phyloP scores from a whole-genome alignment of 2,113 vertebrate genomes.

The Erythrolamprus reginae region DNA sequence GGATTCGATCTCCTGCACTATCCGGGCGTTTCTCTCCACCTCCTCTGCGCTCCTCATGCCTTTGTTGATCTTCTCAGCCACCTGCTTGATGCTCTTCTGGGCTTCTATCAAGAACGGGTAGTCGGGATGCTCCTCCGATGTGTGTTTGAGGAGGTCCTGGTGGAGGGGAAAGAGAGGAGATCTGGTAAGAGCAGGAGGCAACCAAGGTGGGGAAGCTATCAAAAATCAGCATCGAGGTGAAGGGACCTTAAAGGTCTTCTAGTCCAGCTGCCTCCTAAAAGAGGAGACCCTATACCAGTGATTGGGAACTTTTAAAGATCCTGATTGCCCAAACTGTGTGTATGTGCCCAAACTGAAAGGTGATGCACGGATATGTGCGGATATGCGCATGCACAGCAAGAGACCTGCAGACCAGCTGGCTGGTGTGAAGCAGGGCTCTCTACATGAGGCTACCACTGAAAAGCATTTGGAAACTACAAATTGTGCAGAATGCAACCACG shows the following conservation, averaged over 20 bases:
- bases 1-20: conserved; percentile 96
- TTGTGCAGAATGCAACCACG: too few species aligned
- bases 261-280: not conserved
- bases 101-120: conserved; percentile 84
- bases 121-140: conserved; percentile 90
- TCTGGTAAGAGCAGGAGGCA: not conserved
- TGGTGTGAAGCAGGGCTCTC: too few species aligned
- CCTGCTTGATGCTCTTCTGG: conserved; percentile 90
- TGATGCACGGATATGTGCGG: too few species aligned
- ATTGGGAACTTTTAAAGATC: too few species aligned
- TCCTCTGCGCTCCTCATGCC: conserved; percentile 92
- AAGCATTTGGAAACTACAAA: too few species aligned
- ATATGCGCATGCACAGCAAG: too few species aligned
- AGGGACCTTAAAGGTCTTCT: not conserved
- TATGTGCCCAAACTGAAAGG: too few species aligned
- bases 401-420: too few species aligned
- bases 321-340: too few species aligned
- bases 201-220: not conserved
- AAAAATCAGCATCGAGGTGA: too few species aligned
- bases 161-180: not conserved
- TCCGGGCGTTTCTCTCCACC: conserved; percentile 87
- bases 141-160: conserved; percentile 96
- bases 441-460: too few species aligned
- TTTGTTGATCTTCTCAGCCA: conserved; percentile 96
- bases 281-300: not conserved